These are phyloP conservation scores for Callipepla squamata DNA, from an alignment of 2,113 vertebrate species.

Conservation along the genomic window DNA sequence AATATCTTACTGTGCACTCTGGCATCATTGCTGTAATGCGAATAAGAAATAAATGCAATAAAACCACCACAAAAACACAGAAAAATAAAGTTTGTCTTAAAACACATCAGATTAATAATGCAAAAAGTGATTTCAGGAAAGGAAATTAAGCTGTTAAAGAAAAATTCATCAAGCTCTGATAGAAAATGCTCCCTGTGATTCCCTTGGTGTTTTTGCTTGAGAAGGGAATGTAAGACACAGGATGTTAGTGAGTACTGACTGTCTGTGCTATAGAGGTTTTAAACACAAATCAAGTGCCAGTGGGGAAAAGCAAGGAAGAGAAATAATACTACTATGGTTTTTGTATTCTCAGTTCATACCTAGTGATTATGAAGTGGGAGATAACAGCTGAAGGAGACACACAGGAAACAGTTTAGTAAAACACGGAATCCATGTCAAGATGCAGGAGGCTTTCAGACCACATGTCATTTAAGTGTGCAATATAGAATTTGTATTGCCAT, in stretches of 20 bases:
- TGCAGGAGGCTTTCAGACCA: not conserved
- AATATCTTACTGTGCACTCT: constrained; percentile 1
- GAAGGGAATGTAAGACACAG: not conserved
- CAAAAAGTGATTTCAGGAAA: constrained; percentile 39
- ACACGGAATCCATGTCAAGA: not conserved
- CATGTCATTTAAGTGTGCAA: not conserved
- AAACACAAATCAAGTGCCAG: not conserved
- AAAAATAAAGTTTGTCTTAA: not conserved
- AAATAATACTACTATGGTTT: not conserved
- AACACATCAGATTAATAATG: constrained; percentile 46
- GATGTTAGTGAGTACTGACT: not conserved
- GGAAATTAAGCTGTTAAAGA: constrained; percentile 43
- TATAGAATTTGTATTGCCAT: not conserved
- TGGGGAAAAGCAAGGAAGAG: not conserved
- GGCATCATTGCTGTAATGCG: not conserved
- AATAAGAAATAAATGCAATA: constrained; percentile 37
- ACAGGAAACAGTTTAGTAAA: not conserved
- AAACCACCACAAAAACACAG: constrained; percentile 18
- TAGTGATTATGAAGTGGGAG: not conserved
- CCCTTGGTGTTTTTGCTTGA: not conserved
- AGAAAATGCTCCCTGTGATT: not conserved
- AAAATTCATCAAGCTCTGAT: not conserved
- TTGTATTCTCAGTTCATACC: not conserved
- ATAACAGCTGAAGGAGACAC: not conserved
- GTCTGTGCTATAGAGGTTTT: not conserved